Evolutionary conservation across 2,797 vertebrate species (phyloP).

Genomic region (Phoeniculus purpureus): DNA sequence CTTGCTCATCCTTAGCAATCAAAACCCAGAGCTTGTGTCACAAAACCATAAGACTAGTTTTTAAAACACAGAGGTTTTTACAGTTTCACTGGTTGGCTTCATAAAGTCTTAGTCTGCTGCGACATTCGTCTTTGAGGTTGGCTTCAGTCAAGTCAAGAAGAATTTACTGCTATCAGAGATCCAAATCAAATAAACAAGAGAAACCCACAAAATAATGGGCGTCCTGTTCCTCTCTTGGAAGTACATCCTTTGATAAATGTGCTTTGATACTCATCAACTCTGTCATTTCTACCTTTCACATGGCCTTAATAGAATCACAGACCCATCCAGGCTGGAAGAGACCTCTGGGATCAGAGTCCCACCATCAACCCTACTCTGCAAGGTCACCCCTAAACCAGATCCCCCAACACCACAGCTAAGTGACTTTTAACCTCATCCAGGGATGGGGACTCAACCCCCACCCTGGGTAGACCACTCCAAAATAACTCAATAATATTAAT

Average conservation of each 20-base stretch:
- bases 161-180: conserved; percentile 55
- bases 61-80: not conserved
- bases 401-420: too few relatives aligned
- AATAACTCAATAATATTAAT: too few relatives aligned
- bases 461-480: too few relatives aligned
- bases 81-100: not conserved
- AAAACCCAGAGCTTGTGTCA: not conserved
- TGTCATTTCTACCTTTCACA: conserved; percentile 32
- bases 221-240: conserved; percentile 34
- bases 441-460: too few relatives aligned
- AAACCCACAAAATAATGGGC: conserved; percentile 52
- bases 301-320: conserved; percentile 3
- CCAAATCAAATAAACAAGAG: conserved; percentile 55
- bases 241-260: conserved; percentile 22
- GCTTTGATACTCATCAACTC: conserved; percentile 33
- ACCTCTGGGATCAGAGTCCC: too few relatives aligned
- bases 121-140: not conserved
- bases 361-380: too few relatives aligned
- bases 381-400: too few relatives aligned
- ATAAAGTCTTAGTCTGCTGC: not conserved
- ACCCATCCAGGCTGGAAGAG: too few relatives aligned
- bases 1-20: not conserved
- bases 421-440: too few relatives aligned
- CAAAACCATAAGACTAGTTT: not conserved
- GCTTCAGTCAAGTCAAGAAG: not conserved